phyloP scores from a whole-genome alignment of 1,140 invertebrate species.

The Zaprionus kolodkinae region DNA sequence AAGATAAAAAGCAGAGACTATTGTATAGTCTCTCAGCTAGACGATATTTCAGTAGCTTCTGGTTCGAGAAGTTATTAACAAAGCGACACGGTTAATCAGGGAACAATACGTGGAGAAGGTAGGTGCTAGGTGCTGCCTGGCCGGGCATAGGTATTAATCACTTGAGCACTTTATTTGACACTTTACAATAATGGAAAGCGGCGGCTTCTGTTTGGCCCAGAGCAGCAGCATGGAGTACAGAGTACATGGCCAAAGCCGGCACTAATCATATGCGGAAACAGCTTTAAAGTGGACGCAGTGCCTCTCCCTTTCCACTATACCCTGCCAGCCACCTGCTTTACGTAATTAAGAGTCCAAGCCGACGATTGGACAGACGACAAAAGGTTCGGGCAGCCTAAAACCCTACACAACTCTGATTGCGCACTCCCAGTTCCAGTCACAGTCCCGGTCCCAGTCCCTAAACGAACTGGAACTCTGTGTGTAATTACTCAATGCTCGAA shows the following conservation, averaged over 20 bases:
- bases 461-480: constrained; percentile 36
- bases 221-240: no score
- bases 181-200: constrained; percentile 79
- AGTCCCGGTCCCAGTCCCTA: constrained; percentile 6
- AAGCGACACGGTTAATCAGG: constrained; percentile 78
- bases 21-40: not conserved
- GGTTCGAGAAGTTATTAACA: constrained; percentile 75
- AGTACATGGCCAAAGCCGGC: constrained; percentile 44
- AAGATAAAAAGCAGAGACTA: constrained; percentile 42
- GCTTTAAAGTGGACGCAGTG: constrained; percentile 78
- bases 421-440: constrained; percentile 13
- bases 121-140: not conserved
- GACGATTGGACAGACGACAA: constrained; percentile 51
- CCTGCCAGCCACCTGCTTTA: constrained; percentile 79
- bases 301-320: not conserved
- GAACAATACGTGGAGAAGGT: constrained; percentile 46
- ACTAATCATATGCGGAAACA: constrained; percentile 78
- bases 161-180: constrained; percentile 81
- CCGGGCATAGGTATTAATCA: constrained; percentile 70
- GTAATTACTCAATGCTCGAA: constrained; percentile 79
- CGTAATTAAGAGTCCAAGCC: constrained; percentile 71
- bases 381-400: constrained; percentile 57
- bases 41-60: constrained; percentile 32
- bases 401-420: constrained; percentile 16
- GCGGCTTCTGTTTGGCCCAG: constrained; percentile 39